These are phyloP conservation scores for Drosophila sechellia DNA, from an alignment of 1,140 invertebrate species.

Conservation along the genomic window DNA sequence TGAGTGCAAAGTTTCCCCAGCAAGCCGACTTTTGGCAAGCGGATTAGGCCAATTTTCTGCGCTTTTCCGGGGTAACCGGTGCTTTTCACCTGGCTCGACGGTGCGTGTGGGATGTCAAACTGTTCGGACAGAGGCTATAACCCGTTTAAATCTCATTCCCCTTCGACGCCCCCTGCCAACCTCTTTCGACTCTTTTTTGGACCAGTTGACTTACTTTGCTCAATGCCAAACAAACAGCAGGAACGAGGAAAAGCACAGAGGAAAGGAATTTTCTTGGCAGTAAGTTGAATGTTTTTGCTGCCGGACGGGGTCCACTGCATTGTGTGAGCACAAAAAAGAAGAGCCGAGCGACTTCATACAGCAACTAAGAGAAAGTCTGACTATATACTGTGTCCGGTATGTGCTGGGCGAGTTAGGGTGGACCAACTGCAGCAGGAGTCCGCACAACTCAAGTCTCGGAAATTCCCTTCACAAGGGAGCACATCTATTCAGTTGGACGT, in stretches of 20 bases:
- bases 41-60: constrained; percentile 19
- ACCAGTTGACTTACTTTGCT: constrained; percentile 67
- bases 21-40: constrained; percentile 23
- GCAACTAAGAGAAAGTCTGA: constrained; percentile 19
- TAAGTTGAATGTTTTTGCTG: constrained; percentile 53
- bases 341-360: constrained; percentile 46
- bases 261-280: constrained; percentile 65
- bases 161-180: background rate
- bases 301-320: constrained; percentile 53
- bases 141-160: constrained; percentile 49
- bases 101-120: constrained; percentile 44
- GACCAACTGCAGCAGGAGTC: background rate
- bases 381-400: constrained; percentile 24
- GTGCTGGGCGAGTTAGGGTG: constrained; percentile 20
- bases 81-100: constrained; percentile 29
- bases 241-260: background rate
- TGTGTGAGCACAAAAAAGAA: constrained; percentile 31
- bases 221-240: constrained; percentile 47
- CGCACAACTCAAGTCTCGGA: too few relatives aligned
- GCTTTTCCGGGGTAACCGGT: background rate
- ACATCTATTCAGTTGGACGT: too few relatives aligned
- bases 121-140: constrained; percentile 47
- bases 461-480: too few relatives aligned
- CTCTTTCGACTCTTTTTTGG: constrained; percentile 38
- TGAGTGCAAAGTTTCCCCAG: constrained; percentile 1